These are phyloP conservation scores for Sphecodes monilicornis DNA, from an alignment of 2,888 invertebrate species.

Conservation along the genomic window DNA sequence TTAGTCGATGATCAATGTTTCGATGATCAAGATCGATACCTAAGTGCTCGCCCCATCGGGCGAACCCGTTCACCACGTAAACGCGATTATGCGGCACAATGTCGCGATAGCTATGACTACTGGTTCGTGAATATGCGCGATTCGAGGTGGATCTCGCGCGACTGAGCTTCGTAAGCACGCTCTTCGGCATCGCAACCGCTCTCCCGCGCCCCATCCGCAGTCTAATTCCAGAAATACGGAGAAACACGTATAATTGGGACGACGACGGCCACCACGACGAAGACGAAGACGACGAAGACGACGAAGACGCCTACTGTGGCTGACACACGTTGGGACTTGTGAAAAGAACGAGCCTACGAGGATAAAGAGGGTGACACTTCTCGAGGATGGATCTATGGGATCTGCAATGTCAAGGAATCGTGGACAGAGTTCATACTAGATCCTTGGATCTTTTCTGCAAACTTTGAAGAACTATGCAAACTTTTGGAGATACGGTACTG, in stretches of 20 bases:
- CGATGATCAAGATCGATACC: conserved; percentile 46
- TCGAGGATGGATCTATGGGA: conserved; percentile 27
- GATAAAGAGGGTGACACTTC: neutral
- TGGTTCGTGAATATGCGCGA: conserved; percentile 60
- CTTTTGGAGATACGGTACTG: no score
- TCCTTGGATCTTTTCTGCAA: no score
- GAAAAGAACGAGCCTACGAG: conserved; percentile 18
- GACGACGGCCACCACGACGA: conserved; percentile 69
- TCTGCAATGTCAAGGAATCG: conserved; percentile 48
- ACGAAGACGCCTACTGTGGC: conserved; percentile 70
- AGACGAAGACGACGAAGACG: conserved; percentile 68
- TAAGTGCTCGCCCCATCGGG: conserved; percentile 65
- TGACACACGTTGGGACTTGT: conserved; percentile 35
- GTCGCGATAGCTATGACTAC: conserved; percentile 25
- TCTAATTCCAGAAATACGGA: conserved; percentile 84
- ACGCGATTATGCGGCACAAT: conserved; percentile 28
- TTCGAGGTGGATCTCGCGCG: conserved; percentile 77
- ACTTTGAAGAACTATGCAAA: no score
- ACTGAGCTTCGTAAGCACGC: conserved; percentile 79
- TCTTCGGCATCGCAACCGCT: conserved; percentile 63
- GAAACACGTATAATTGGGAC: conserved; percentile 83
- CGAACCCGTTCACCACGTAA: conserved; percentile 32
- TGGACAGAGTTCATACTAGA: no score
- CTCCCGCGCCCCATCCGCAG: conserved; percentile 73
- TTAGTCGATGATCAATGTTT: no score